Evolutionary conservation across 1,140 invertebrate species (phyloP), one percentile per base, ranked within the genome.

Genomic region (Nebria ingens): DNA sequence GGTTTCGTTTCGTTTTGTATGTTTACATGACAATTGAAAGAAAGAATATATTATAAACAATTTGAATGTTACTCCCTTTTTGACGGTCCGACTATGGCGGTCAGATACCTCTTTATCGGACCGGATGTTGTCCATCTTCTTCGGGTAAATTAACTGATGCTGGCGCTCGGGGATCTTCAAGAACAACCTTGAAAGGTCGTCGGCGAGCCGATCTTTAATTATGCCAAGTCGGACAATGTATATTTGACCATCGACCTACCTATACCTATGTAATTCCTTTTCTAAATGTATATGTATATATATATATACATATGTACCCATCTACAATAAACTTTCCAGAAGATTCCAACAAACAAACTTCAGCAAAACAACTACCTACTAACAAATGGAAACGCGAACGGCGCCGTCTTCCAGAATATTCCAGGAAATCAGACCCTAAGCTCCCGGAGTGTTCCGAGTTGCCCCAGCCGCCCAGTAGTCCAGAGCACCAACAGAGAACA

Each of bases 321-420:
- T n/a, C n/a, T n/a, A n/a, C n/a, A n/a, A n/a, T n/a, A n/a, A n/a
- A n/a, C n/a, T 34, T 64, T 60, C 13, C 58, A 64, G 65, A 63
- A 12, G 64, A 65, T 38, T 59, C 57, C 12, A 55, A 56, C 4
- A 63, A 62, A 52, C 59, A 65, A 21, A 62, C 62, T 54, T 74
- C 76, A 49, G 69, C 76, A 51, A 82, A 82, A 66, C 79, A 81
- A 62, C 67, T 81, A 40, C 70, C 76, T 38, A 81, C 80, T 9
- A 76, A 77, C 22, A 82, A 82, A 65, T 84, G 81, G 81, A 74
- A 81, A 49, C 72, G 80, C 52, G 81, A 84, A 51, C 71, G 81
- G 23, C 72, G 80, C 13, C 62, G 67, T 25, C 58, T 65, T 21
- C 67, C 68, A n/a, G 69, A 71, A 56, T 71, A 71, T 58, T 62